These are phyloP conservation scores for Balanococcus diminutus DNA, from an alignment of 2,888 invertebrate genomes.

Conservation along the genomic window DNA sequence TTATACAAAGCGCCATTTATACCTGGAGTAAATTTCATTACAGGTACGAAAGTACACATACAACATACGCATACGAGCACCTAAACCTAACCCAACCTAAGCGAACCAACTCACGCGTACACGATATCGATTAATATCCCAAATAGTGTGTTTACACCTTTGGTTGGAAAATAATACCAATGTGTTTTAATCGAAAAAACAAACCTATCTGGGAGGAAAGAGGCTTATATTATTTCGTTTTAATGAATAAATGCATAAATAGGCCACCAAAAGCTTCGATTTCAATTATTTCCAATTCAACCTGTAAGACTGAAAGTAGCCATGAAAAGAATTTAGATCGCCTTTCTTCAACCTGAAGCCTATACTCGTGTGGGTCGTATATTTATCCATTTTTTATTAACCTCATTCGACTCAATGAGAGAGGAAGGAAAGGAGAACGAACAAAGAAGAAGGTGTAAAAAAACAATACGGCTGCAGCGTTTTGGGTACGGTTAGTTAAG, in stretches of 20 bases:
- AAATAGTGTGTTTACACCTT: neutral
- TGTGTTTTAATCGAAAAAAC: neutral
- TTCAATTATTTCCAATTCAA: neutral
- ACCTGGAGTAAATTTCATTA: neutral
- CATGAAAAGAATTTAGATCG: neutral
- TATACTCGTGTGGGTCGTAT: neutral
- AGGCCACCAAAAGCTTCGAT: neutral
- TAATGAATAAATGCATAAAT: neutral
- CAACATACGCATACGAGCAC: neutral
- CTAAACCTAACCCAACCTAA: neutral
- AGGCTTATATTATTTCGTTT: neutral
- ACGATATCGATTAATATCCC: neutral
- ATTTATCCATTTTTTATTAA: neutral
- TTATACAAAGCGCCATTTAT: neutral
- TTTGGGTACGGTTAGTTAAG: neutral
- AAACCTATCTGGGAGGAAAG: neutral
- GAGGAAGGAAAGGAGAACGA: neutral
- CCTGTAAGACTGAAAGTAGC: neutral
- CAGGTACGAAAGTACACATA: neutral
- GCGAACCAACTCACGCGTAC: neutral
- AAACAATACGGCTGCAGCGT: neutral
- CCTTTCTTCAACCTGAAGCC: too few relatives aligned
- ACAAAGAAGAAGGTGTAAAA: neutral
- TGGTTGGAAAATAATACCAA: neutral
- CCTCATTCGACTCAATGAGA: neutral